phyloP scores from a whole-genome alignment of 2,113 vertebrate genomes.

The Chitala chitala region DNA sequence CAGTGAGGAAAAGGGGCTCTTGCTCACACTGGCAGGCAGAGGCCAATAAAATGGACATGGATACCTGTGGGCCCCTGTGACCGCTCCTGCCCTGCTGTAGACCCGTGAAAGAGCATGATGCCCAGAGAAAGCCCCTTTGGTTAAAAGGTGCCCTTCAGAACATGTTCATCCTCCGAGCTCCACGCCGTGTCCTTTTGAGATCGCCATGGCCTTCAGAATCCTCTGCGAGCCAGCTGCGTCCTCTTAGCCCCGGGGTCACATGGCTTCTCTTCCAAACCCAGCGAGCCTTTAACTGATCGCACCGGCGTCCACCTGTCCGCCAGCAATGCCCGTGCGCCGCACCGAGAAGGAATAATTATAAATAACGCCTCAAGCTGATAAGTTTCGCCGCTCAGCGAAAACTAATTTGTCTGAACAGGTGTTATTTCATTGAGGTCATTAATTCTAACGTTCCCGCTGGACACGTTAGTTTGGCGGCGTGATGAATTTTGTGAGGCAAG shows the following conservation, averaged over 20 bases:
- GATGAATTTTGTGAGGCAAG: constrained; percentile 14
- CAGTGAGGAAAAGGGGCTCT: no score
- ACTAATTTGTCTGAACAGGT: constrained; percentile 59
- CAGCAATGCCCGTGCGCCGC: constrained; percentile 32
- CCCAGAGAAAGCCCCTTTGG: no score
- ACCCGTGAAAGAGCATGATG: no score
- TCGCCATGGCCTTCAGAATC: background rate
- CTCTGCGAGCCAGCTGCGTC: background rate
- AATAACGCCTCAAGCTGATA: constrained; percentile 42
- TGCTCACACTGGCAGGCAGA: no score
- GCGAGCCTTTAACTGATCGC: constrained; percentile 3
- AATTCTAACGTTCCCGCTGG: constrained; percentile 41
- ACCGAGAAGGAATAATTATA: constrained; percentile 37
- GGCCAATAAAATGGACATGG: no score
- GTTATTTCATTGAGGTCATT: constrained; percentile 53
- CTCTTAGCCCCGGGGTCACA: background rate
- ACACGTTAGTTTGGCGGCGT: constrained; percentile 26
- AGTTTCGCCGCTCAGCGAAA: constrained; percentile 51
- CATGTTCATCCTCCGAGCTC: no score
- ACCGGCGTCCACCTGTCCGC: constrained; percentile 38
- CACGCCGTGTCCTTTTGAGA: background rate
- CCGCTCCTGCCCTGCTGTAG: no score
- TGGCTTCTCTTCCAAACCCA: background rate
- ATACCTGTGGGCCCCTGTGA: no score
- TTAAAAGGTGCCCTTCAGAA: no score